Evolutionary conservation across 35 echinoderm and acorn worm genomes (phyloP).

Genomic region (Apostichopus californicus): DNA sequence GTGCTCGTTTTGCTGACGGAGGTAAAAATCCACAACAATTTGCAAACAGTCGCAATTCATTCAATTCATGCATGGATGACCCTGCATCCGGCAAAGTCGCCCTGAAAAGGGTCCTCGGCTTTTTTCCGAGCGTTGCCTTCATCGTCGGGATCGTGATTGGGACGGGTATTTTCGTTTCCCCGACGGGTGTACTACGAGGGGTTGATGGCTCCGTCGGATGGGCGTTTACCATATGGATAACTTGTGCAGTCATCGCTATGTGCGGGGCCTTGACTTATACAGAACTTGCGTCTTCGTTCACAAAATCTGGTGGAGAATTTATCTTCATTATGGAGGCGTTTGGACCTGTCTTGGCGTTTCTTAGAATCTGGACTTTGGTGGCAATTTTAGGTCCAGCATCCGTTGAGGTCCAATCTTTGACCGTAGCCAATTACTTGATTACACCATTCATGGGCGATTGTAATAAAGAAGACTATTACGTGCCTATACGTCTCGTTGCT

Average conservation of each 20-base stretch:
- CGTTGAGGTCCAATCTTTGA: conserved; percentile 42
- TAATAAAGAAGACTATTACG: conserved; percentile 13
- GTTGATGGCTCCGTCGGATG: conserved; percentile 68
- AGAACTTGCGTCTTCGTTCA: conserved; percentile 70
- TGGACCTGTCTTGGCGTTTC: conserved; percentile 54
- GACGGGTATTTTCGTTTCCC: conserved; percentile 82
- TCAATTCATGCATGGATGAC: not conserved
- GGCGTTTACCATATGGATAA: conserved; percentile 68
- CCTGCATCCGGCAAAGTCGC: not conserved
- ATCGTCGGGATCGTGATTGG: conserved; percentile 71
- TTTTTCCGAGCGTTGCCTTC: conserved; percentile 19
- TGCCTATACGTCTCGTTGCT: conserved; percentile 38
- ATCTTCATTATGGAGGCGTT: conserved; percentile 67
- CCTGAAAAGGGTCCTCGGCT: not conserved
- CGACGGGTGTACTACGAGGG: conserved; percentile 50
- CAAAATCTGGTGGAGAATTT: conserved; percentile 70
- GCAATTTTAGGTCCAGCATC: conserved; percentile 55
- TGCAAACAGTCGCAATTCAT: not conserved
- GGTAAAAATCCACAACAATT: not conserved
- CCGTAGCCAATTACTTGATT: conserved; percentile 58
- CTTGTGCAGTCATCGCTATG: conserved; percentile 47
- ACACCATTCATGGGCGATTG: conserved; percentile 50
- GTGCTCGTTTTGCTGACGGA: too few relatives aligned
- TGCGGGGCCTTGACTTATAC: conserved; percentile 64
- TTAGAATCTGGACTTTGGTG: conserved; percentile 66